Conservation (phyloP, 2,797 vertebrate genomes). For the Gymnopithys bicolor region DNA sequence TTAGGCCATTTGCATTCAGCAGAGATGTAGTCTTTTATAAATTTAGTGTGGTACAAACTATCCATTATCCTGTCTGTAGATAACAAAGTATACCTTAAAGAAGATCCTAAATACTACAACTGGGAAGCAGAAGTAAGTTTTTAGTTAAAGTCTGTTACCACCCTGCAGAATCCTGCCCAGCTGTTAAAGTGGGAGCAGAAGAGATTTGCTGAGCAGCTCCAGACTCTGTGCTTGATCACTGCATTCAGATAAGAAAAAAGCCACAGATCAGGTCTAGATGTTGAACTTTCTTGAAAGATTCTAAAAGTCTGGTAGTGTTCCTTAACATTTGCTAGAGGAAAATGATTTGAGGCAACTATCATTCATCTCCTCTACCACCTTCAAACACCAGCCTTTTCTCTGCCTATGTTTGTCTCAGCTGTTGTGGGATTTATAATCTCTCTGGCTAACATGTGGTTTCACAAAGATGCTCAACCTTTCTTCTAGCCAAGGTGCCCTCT, state of each 20-base stretch:
- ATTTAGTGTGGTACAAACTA: neutral
- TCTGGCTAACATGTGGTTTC: neutral
- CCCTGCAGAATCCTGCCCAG: neutral
- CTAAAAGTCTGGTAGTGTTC: neutral
- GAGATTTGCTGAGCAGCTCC: neutral
- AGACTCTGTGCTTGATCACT: neutral
- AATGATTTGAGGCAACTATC: neutral
- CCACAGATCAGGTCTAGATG: neutral
- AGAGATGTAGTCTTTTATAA: neutral
- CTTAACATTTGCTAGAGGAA: neutral
- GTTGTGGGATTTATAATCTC: neutral
- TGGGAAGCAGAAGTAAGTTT: neutral
- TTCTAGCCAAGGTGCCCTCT: neutral
- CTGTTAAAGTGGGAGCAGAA: neutral
- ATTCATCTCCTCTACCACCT: neutral
- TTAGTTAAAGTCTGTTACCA: neutral
- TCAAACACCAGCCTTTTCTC: neutral
- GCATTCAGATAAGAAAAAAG: neutral
- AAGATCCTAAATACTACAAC: neutral
- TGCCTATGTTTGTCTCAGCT: neutral
- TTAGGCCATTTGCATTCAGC: neutral
- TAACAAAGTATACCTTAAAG: neutral
- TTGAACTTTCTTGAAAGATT: neutral
- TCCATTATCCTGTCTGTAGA: neutral
- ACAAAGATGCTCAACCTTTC: neutral